Evolutionary conservation across 2,113 vertebrate genomes (phyloP).

Genomic region (Scatophagus argus): DNA sequence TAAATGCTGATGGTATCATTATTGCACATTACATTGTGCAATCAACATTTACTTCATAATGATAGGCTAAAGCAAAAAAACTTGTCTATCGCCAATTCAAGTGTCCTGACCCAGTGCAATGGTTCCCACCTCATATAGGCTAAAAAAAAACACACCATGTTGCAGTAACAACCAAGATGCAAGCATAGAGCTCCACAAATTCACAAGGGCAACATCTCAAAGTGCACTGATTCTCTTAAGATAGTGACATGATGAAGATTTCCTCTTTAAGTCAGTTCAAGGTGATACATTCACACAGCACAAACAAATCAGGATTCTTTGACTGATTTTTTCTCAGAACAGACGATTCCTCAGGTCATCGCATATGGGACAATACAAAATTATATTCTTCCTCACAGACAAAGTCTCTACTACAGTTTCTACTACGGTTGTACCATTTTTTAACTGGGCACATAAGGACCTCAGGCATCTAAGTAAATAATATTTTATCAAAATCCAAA

Average conservation of each 20-base stretch:
- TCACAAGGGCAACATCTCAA: too few relatives aligned
- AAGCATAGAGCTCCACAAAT: neutral
- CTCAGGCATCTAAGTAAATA: neutral
- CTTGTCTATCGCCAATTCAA: too few relatives aligned
- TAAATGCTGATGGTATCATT: too few relatives aligned
- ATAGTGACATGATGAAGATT: neutral
- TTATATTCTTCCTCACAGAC: neutral
- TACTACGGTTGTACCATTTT: too few relatives aligned
- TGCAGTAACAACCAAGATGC: neutral
- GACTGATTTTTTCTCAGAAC: too few relatives aligned
- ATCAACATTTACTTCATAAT: too few relatives aligned
- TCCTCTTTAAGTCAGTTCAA: neutral
- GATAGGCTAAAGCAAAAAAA: too few relatives aligned
- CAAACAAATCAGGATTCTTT: neutral
- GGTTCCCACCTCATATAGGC: neutral
- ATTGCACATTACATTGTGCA: too few relatives aligned
- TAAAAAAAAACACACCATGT: neutral
- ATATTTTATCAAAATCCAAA: neutral
- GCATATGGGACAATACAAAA: neutral
- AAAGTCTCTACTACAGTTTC: neutral
- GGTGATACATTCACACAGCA: neutral
- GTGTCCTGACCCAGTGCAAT: too few relatives aligned
- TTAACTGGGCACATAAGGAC: neutral
- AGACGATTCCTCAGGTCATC: too few relatives aligned
- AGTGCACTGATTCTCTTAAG: neutral